phyloP scores from a whole-genome alignment of 2,113 vertebrate species.

The Zosterops pallidus region DNA sequence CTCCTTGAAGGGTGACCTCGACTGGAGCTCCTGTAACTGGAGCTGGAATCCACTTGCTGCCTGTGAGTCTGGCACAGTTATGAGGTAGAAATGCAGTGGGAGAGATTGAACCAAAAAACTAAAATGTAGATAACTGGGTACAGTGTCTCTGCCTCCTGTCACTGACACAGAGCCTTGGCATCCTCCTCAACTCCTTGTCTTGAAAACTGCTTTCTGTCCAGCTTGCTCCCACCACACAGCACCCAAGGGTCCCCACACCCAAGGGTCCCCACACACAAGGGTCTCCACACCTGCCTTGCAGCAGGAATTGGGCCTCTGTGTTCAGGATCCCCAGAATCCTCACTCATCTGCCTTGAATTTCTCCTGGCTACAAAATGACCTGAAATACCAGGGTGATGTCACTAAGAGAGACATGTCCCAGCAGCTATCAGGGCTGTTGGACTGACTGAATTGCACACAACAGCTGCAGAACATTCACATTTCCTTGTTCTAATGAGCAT shows the following conservation, averaged over 20 bases:
- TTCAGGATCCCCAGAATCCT: neutral
- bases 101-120: neutral
- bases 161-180: neutral
- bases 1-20: neutral
- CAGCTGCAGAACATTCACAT: neutral
- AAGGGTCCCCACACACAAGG: neutral
- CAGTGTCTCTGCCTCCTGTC: neutral
- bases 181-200: neutral
- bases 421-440: neutral
- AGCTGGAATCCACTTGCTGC: neutral
- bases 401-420: neutral
- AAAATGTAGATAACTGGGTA: neutral
- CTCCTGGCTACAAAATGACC: neutral
- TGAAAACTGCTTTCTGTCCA: neutral
- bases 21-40: neutral
- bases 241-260: neutral
- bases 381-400: neutral
- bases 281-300: neutral
- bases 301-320: neutral
- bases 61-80: neutral
- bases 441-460: neutral
- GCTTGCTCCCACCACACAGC: neutral
- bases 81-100: neutral
- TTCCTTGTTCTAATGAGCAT: neutral
- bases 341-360: neutral